Evolutionary conservation across 2,797 vertebrate genomes (phyloP), one percentile per base, ranked within the genome.

Genomic region (Enteromius thamalakanensis): DNA sequence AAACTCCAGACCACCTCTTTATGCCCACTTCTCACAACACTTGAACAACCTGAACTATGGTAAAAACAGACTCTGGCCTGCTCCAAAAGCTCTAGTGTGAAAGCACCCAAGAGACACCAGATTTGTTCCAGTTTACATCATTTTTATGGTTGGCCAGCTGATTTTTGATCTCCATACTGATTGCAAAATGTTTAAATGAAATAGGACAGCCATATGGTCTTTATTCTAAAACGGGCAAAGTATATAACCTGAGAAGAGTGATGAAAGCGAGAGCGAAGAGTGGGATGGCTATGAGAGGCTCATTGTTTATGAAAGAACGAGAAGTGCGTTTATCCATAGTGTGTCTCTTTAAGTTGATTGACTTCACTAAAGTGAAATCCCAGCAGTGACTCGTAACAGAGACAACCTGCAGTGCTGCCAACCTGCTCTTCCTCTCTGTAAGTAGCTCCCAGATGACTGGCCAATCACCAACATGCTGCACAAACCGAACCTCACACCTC

Each of bases 221-320:
- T 47, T 76, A 68, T 83, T 83, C 74, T 58, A 76, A 23, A 68
- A 60, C 14, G 26, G 45, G 49, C 34, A 9, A 58, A 37, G 32
- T 51, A 23, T 65, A 81, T 60, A 74, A 64, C 70, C 74, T 68
- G 34, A 76, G 71, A 83, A 77, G 75, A 67, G 51, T 45, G 53
- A 62, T 69, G 70, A 70, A 76, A 84, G 45, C 58, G 23, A 79
- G 64, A 69, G 15, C 19, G 29, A 10, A 67, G 78, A 85, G 60
- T 47, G 26, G 51, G 70, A 47, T 0, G 6, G 42, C 23, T 37
- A 60, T 49, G 67, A 78, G 65, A 60, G 42, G 53, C 26, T 93
- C 93, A 97, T 94, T 95, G 96, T 97, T 97, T 98, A 97, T 97
- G 96, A 98, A 98, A 97, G 96, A 93, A 94, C 93, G 96, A 94